phyloP scores from a whole-genome alignment of 2,888 invertebrate species.

The Oscheius sp. region DNA sequence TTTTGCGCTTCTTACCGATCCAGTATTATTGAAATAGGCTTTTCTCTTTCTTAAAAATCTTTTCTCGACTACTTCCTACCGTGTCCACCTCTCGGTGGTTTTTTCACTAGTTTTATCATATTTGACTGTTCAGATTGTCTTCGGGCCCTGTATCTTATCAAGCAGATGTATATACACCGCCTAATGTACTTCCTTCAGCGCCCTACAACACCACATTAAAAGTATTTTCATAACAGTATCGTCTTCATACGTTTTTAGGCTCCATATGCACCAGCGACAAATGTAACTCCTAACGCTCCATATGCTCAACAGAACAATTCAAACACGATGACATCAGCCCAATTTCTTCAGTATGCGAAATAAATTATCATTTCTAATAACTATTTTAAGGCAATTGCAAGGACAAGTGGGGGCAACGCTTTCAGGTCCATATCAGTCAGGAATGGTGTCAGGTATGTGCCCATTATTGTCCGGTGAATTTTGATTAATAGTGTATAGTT shows the following conservation, averaged over 20 bases:
- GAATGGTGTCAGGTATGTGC: not conserved
- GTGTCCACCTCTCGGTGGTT: constrained; percentile 29
- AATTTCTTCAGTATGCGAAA: constrained; percentile 25
- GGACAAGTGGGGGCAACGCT: constrained; percentile 5
- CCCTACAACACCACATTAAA: constrained; percentile 26
- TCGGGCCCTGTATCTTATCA: constrained; percentile 55
- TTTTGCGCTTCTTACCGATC: not conserved
- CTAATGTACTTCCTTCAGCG: constrained; percentile 13
- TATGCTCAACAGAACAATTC: constrained; percentile 10
- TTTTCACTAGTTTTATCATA: not conserved
- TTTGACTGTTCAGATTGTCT: constrained; percentile 45
- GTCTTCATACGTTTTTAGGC: constrained; percentile 17
- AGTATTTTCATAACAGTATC: not conserved
- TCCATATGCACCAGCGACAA: constrained; percentile 47
- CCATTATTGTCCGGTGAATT: too few species aligned
- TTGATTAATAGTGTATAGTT: not conserved
- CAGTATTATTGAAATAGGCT: not conserved
- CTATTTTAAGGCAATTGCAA: constrained; percentile 5
- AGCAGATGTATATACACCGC: constrained; percentile 29
- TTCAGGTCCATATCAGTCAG: constrained; percentile 20
- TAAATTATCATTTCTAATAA: not conserved
- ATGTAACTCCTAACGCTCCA: constrained; percentile 26
- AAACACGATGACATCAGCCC: constrained; percentile 28
- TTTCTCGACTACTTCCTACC: constrained; percentile 6
- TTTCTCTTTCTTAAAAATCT: constrained; percentile 14